phyloP scores from a whole-genome alignment of 2,888 invertebrate species.

The Chromoteleia sp. region DNA sequence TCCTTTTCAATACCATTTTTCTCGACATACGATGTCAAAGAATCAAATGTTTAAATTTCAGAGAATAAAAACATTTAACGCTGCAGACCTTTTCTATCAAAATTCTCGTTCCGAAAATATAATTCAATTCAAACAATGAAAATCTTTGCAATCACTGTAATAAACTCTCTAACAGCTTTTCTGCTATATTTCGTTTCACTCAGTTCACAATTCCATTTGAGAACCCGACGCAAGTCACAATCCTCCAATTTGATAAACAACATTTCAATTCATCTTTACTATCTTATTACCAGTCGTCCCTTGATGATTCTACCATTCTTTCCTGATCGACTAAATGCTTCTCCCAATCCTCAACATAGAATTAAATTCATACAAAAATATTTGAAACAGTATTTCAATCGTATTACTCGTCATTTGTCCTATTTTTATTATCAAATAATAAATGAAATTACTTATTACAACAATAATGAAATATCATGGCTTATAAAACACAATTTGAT shows the following conservation, averaged over 20 bases:
- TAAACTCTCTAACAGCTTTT: conserved; percentile 9
- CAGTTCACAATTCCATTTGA: conserved; percentile 31
- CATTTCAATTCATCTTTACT: conserved; percentile 39
- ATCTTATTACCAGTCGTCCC: conserved; percentile 34
- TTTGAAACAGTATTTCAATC: too few relatives aligned
- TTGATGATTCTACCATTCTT: conserved; percentile 23
- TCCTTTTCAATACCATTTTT: not conserved
- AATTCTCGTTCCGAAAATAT: conserved; percentile 3
- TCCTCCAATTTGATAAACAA: conserved; percentile 43
- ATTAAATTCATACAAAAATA: conserved; percentile 1
- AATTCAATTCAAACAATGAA: conserved; percentile 17
- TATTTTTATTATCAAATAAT: too few relatives aligned
- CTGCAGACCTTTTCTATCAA: conserved; percentile 1
- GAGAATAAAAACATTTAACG: conserved; percentile 2
- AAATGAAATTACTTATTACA: too few relatives aligned
- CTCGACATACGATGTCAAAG: too few relatives aligned
- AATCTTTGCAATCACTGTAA: conserved; percentile 23
- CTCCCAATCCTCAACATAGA: not conserved
- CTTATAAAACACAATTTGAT: too few relatives aligned
- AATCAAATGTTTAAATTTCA: not conserved
- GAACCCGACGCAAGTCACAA: conserved; percentile 22
- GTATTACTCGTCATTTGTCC: too few relatives aligned
- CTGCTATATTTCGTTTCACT: conserved; percentile 24
- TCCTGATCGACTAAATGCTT: conserved; percentile 8
- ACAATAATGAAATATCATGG: too few relatives aligned